A percentile compares a stretch with the other conserved stretches of the same genome.
Conservation (phyloP, 2,888 invertebrate species). For the Ypsolopha scabrella region DNA sequence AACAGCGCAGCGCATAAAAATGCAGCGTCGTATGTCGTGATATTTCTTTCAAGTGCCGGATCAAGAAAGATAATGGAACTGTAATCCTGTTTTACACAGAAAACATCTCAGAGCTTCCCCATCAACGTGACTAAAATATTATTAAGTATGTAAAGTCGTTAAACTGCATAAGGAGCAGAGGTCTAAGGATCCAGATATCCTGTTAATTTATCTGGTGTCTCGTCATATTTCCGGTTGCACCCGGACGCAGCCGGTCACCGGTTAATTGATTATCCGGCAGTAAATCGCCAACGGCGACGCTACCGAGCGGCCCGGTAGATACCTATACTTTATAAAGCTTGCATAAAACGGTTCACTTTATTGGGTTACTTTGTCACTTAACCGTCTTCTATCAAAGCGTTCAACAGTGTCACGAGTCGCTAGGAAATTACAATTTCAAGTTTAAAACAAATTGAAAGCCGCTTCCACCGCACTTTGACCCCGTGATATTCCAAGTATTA, state of each 20-base stretch:
- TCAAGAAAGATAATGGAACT: not conserved
- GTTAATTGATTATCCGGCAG: conserved; percentile 63
- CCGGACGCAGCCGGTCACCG: conserved; percentile 59
- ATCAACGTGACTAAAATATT: not conserved
- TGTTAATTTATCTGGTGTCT: conserved; percentile 49
- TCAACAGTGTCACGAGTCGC: too few species aligned
- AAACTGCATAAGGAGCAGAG: too few species aligned
- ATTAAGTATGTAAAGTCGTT: too few species aligned
- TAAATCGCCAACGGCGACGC: conserved; percentile 24
- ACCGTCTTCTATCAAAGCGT: not conserved
- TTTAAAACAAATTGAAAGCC: not conserved
- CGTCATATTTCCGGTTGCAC: conserved; percentile 52
- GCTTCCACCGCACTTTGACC: not conserved
- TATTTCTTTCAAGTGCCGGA: not conserved
- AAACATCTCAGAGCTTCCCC: not conserved
- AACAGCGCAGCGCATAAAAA: not conserved
- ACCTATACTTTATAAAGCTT: not conserved
- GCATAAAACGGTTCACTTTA: not conserved
- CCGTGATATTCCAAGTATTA: conserved; percentile 1
- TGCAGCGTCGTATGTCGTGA: not conserved
- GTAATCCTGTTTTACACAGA: not conserved
- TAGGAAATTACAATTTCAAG: not conserved
- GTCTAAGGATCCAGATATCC: conserved; percentile 30
- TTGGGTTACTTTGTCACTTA: not conserved
- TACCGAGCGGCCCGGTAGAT: conserved; percentile 1